Conservation (phyloP, 2,797 vertebrate species). For the Notamacropus eugenii region DNA sequence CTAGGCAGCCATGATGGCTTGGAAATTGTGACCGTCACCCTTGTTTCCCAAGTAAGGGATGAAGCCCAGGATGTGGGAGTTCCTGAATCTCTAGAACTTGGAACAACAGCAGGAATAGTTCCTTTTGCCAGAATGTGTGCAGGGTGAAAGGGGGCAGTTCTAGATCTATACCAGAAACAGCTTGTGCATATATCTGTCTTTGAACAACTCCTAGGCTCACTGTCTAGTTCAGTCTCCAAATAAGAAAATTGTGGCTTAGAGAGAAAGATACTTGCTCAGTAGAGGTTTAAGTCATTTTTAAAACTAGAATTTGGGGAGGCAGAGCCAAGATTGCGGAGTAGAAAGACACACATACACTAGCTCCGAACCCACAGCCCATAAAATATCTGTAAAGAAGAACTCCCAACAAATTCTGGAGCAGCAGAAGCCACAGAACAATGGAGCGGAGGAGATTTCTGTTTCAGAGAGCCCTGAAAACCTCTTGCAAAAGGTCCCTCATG, state of each 20-base stretch:
- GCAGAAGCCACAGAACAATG: no score
- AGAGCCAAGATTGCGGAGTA: no score
- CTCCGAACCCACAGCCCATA: no score
- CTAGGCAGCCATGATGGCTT: background rate
- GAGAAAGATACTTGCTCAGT: background rate
- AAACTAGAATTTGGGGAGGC: background rate
- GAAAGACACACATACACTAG: no score
- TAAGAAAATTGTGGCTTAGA: background rate
- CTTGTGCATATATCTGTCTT: background rate
- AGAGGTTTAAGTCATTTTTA: background rate
- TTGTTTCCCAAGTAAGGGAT: background rate
- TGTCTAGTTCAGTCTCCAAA: background rate
- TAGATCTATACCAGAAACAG: background rate
- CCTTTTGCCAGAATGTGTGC: background rate
- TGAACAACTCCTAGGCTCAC: background rate
- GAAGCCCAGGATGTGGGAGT: background rate
- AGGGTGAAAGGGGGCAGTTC: background rate
- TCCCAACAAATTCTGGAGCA: no score
- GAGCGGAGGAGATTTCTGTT: no score
- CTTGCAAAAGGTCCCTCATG: no score
- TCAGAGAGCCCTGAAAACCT: no score
- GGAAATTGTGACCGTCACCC: background rate
- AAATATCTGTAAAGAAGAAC: no score
- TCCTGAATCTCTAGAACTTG: background rate
- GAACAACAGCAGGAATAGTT: background rate